Conservation (phyloP, 2,888 invertebrate species). For the Drosophila ustulata region DNA sequence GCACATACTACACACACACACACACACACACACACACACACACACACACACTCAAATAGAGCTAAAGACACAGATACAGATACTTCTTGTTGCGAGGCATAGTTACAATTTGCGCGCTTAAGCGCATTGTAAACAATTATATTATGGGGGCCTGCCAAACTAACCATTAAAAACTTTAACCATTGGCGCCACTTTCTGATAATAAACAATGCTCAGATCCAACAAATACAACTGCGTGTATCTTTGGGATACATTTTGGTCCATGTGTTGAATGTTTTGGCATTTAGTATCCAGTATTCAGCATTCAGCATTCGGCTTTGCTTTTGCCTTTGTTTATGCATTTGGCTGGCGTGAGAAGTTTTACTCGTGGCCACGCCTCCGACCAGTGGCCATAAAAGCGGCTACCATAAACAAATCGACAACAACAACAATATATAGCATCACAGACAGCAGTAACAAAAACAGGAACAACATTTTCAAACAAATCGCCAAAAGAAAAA, state of each 20-base stretch:
- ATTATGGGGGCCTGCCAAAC: constrained; percentile 29
- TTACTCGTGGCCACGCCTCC: constrained; percentile 59
- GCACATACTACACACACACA: constrained; percentile 31
- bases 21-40: not conserved
- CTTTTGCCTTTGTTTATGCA: constrained; percentile 57
- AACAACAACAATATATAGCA: constrained; percentile 18
- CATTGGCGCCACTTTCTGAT: constrained; percentile 82
- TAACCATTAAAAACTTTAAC: constrained; percentile 67
- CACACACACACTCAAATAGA: constrained; percentile 4
- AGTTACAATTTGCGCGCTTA: constrained; percentile 41
- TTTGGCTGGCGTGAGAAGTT: constrained; percentile 68
- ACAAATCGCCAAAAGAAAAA: constrained; percentile 59
- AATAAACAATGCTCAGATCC: constrained; percentile 59
- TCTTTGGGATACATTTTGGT: constrained; percentile 33
- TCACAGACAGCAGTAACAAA: not conserved
- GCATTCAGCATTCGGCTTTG: constrained; percentile 6
- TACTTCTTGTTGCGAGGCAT: not conserved
- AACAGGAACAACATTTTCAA: constrained; percentile 34
- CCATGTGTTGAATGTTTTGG: constrained; percentile 33
- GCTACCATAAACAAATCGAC: constrained; percentile 50
- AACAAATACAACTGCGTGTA: constrained; percentile 25
- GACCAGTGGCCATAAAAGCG: constrained; percentile 59
- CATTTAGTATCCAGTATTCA: not conserved
- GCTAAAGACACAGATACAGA: constrained; percentile 27
- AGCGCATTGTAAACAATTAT: constrained; percentile 63